phyloP scores from a whole-genome alignment of 1,140 invertebrate genomes.

The Phocides pigmalion region DNA sequence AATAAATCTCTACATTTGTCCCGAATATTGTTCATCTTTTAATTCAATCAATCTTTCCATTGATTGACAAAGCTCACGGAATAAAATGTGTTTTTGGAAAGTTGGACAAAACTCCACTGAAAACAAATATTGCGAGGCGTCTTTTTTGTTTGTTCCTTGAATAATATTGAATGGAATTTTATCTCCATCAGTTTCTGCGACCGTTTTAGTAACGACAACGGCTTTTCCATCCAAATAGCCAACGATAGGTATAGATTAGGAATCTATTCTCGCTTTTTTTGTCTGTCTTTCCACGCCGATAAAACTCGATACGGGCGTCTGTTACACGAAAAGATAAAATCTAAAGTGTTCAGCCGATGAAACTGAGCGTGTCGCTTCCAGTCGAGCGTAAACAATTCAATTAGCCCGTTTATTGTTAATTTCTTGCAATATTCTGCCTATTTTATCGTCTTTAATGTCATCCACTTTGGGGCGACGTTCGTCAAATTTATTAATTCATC shows the following conservation, averaged over 20 bases:
- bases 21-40: too few species aligned
- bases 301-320: conserved; percentile 21
- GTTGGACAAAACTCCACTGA: background rate
- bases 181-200: conserved; percentile 29
- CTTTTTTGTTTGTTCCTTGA: conserved; percentile 31
- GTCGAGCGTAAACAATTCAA: conserved; percentile 20
- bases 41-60: conserved; percentile 9
- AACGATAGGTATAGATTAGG: conserved; percentile 33
- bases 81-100: conserved; percentile 13
- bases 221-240: conserved; percentile 29
- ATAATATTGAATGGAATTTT: conserved; percentile 34
- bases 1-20: background rate
- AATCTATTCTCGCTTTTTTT: conserved; percentile 28
- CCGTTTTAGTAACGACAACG: conserved; percentile 21
- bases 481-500: conserved; percentile 13
- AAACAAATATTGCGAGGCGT: conserved; percentile 20
- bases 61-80: conserved; percentile 9
- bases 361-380: conserved; percentile 11
- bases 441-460: background rate
- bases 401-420: conserved; percentile 16
- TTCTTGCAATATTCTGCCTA: conserved; percentile 5
- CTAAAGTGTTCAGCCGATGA: conserved; percentile 23
- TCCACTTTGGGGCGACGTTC: background rate
- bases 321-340: conserved; percentile 10
- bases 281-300: conserved; percentile 23